These are phyloP conservation scores for Aix galericulata DNA, from an alignment of 2,113 vertebrate species.

Conservation along the genomic window DNA sequence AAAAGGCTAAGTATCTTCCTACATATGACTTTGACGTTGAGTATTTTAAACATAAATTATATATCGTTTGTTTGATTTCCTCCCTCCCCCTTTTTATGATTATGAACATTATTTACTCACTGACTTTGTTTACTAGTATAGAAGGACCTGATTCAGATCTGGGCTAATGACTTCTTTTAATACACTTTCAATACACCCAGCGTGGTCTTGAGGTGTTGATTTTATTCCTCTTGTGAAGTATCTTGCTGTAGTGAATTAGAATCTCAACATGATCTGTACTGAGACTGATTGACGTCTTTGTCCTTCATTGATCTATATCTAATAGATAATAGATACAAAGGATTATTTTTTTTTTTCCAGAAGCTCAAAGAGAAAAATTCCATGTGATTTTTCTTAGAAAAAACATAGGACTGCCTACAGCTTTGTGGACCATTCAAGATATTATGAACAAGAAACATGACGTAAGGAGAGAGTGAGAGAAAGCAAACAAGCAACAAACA, in stretches of 20 bases:
- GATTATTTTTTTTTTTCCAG: neutral
- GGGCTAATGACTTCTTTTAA: neutral
- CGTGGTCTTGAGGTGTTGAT: neutral
- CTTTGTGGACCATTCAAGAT: neutral
- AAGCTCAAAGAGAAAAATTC: neutral
- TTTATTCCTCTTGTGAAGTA: neutral
- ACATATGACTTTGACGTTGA: neutral
- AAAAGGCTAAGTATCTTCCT: neutral
- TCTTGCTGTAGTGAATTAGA: neutral
- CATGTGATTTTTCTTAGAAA: neutral
- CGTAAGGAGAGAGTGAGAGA: neutral
- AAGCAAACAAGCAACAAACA: neutral
- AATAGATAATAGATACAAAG: neutral
- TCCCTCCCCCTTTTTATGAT: neutral
- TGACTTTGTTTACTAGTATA: neutral
- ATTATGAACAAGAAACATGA: neutral
- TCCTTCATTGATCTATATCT: neutral
- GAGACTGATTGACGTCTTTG: neutral
- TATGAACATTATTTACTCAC: neutral
- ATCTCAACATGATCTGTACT: neutral
- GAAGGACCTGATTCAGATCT: neutral
- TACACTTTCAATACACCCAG: neutral
- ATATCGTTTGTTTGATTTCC: neutral
- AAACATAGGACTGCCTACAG: neutral
- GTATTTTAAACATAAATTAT: neutral